phyloP scores from a whole-genome alignment of 2,888 invertebrate species.

The Nymphalis urticae region DNA sequence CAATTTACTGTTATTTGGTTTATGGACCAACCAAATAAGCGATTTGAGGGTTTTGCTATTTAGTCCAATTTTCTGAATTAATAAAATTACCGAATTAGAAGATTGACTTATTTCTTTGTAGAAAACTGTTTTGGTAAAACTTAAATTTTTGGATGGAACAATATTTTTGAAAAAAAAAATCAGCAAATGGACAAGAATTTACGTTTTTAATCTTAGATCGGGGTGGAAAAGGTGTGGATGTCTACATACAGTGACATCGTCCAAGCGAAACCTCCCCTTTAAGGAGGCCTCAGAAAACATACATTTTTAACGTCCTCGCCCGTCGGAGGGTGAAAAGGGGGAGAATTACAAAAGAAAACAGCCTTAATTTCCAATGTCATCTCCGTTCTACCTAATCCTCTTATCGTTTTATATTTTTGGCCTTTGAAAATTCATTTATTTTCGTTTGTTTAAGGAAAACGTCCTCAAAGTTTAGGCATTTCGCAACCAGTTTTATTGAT shows the following conservation, averaged over 20 bases:
- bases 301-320: constrained; percentile 75
- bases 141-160: too few relatives aligned
- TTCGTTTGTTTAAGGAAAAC: constrained; percentile 79
- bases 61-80: constrained; percentile 2
- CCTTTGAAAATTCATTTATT: constrained; percentile 81
- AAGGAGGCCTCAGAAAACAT: constrained; percentile 64
- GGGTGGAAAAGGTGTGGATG: constrained; percentile 33
- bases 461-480: constrained; percentile 51
- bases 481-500: constrained; percentile 59
- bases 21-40: constrained; percentile 28
- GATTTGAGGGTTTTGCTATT: constrained; percentile 25
- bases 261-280: constrained; percentile 54
- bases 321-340: constrained; percentile 68
- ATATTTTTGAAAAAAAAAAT: neutral
- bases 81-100: neutral
- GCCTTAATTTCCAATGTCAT: constrained; percentile 82
- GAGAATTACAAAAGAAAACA: constrained; percentile 82
- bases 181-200: neutral
- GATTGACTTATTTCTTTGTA: too few relatives aligned
- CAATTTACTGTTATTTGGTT: constrained; percentile 28
- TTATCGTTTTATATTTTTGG: constrained; percentile 80
- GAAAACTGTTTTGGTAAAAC: too few relatives aligned
- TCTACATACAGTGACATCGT: constrained; percentile 52
- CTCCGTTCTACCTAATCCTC: constrained; percentile 81
- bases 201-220: constrained; percentile 10